Evolutionary conservation across 2,797 vertebrate species (phyloP).

Genomic region (Dicrostonyx torquatus): DNA sequence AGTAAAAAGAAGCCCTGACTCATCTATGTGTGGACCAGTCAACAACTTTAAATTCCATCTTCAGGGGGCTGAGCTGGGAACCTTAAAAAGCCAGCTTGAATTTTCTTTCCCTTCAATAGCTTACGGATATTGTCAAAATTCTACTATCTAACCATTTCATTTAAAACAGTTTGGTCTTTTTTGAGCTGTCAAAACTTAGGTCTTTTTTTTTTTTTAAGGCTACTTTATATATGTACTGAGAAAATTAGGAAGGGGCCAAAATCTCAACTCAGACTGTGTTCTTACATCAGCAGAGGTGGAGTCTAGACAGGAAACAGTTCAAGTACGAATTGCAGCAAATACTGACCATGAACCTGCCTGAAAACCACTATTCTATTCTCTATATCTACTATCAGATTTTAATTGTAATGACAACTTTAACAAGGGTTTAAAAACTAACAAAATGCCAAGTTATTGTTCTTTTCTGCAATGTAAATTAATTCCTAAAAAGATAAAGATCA

Average conservation of each 20-base stretch:
- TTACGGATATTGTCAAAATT: constrained; percentile 62
- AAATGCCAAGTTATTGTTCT: constrained; percentile 77
- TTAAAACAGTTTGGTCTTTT: constrained; percentile 64
- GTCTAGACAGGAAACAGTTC: constrained; percentile 30
- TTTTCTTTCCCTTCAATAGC: constrained; percentile 18
- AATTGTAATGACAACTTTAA: constrained; percentile 36
- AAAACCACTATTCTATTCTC: background rate
- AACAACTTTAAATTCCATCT: background rate
- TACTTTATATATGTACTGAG: background rate
- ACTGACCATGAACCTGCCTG: background rate
- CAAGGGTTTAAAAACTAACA: constrained; percentile 67
- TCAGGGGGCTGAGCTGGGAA: background rate
- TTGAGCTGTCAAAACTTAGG: constrained; percentile 54
- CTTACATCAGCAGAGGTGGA: constrained; percentile 50
- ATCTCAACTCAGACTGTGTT: constrained; percentile 47
- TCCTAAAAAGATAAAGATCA: constrained; percentile 81
- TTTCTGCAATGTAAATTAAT: constrained; percentile 61
- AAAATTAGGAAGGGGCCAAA: background rate
- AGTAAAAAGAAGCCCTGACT: background rate
- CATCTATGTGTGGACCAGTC: background rate
- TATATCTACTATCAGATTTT: constrained; percentile 67
- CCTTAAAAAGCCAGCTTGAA: background rate
- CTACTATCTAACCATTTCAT: constrained; percentile 66
- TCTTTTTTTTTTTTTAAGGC: too few relatives aligned
- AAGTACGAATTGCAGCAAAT: constrained; percentile 38